phyloP scores from a whole-genome alignment of 2,888 invertebrate species.

The Lasioglossum figueresi region DNA sequence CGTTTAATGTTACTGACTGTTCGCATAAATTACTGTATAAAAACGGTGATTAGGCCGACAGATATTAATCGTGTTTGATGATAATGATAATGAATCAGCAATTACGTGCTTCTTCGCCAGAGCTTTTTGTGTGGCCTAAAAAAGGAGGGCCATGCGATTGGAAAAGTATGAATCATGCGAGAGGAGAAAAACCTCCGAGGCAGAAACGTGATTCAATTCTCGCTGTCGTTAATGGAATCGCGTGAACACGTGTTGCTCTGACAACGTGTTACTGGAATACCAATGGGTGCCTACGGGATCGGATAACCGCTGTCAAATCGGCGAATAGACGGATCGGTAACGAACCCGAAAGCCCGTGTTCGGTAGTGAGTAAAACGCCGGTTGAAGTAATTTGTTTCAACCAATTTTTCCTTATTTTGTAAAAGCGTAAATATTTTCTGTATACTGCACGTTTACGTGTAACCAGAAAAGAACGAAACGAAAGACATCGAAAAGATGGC shows the following conservation, averaged over 20 bases:
- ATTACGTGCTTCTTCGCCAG: background rate
- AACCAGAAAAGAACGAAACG: background rate
- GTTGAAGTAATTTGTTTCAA: background rate
- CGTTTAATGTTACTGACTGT: background rate
- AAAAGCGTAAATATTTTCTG: background rate
- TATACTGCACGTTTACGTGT: background rate
- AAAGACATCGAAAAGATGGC: background rate
- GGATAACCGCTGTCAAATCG: background rate
- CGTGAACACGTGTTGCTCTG: conserved; percentile 2
- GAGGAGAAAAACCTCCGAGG: background rate
- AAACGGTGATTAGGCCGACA: background rate
- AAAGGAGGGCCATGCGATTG: background rate
- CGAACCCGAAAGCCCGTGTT: background rate
- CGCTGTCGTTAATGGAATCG: background rate
- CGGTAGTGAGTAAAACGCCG: background rate
- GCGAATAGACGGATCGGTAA: background rate
- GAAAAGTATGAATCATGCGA: conserved; percentile 5
- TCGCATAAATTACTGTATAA: background rate
- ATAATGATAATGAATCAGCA: background rate
- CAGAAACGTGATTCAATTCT: conserved; percentile 10
- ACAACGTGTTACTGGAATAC: background rate
- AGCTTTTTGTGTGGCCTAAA: background rate
- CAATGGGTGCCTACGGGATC: background rate
- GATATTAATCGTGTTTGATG: background rate
- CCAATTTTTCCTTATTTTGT: background rate